Base-by-base conservation (phyloP, 2,797 vertebrate genomes). In the Micrastur ruficollis region DNA sequence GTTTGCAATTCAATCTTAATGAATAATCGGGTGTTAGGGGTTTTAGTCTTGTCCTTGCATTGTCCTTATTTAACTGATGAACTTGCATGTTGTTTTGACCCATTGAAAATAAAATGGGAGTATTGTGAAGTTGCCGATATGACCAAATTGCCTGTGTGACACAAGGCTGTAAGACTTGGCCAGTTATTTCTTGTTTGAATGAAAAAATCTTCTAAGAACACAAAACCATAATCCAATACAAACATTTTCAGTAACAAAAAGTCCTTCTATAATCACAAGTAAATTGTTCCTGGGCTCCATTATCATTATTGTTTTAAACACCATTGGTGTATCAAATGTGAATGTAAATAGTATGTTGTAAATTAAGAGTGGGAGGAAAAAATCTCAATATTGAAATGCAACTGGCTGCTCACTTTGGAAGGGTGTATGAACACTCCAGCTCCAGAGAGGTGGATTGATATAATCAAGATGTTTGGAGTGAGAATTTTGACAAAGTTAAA, bases 291-390 rank as follows among this genome's bases (percentile, higher is more conserved):
- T 61, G 87, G 65, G 44, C 52, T 87, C 68, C 3, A 0, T 27
- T 93, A 65, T 85, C 70, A 0, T 62, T 92, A 70, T 75, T 94
- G 85, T 88, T 97, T 95, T 67, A 90, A 90, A 83, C 65, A 67
- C 21, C 65, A 9, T 59, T 49, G 67, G 29, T 88, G 8, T 83
- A 86, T 94, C 75, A 50, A 81, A 90, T 88, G 65, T 49, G 92
- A 95, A 94, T 50, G 72, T 86, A 83, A 94, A 93, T 91, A 91
- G 67, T 84, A 67, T 61, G 52, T 78, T 86, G 75, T 93, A 78
- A 91, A 61, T 83, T 32, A 78, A 52, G 76, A 91, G 65, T 25
- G 52, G 87, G 70, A 88, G 53, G 23, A n/a, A 78, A 49, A 91
- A 73, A 26, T 6, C 19, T 26, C 65, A 55, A n/a, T 23, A 40